phyloP scores from a whole-genome alignment of 1,140 invertebrate species.

The Plodia interpunctella region DNA sequence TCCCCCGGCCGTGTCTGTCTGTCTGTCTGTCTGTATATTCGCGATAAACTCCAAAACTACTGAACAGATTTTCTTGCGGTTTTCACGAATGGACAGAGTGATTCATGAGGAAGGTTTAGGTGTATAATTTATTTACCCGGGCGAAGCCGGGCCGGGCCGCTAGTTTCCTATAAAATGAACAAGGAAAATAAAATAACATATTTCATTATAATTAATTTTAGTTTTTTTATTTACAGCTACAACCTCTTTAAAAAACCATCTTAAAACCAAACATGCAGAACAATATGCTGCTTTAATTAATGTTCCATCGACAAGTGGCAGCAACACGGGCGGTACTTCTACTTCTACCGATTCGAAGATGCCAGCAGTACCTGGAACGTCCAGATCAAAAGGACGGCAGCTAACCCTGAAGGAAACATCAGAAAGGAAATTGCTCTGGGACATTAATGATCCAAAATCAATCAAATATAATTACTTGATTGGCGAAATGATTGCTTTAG shows the following conservation, averaged over 20 bases:
- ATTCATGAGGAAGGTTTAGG: too few relatives aligned
- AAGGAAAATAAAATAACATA: slow-evolving; percentile 3
- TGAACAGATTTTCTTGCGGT: too few relatives aligned
- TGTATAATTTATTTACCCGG: too few relatives aligned
- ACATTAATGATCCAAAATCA: slow-evolving; percentile 31
- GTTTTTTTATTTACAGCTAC: slow-evolving; percentile 19
- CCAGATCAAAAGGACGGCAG: slow-evolving; percentile 20
- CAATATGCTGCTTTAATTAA: slow-evolving; percentile 18
- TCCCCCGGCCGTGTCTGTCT: too few relatives aligned
- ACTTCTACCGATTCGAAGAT: slow-evolving; percentile 18
- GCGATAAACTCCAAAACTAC: too few relatives aligned
- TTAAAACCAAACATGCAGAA: slow-evolving; percentile 28
- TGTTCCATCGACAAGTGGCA: slow-evolving; percentile 20
- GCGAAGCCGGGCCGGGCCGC: too few relatives aligned
- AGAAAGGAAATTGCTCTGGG: slow-evolving; percentile 28
- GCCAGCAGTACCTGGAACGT: slow-evolving; percentile 22
- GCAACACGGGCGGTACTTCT: slow-evolving; percentile 19
- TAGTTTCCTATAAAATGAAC: not conserved
- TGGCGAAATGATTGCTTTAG: slow-evolving; percentile 36
- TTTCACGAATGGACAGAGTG: too few relatives aligned
- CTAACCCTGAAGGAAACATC: slow-evolving; percentile 24
- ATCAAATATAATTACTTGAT: slow-evolving; percentile 34
- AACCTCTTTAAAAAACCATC: slow-evolving; percentile 31
- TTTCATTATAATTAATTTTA: slow-evolving; percentile 9
- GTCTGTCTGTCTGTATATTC: not conserved